Evolutionary conservation across 2,888 invertebrate genomes (phyloP), one percentile per base, ranked within the genome.

Genomic region (Ectemnius lituratus): DNA sequence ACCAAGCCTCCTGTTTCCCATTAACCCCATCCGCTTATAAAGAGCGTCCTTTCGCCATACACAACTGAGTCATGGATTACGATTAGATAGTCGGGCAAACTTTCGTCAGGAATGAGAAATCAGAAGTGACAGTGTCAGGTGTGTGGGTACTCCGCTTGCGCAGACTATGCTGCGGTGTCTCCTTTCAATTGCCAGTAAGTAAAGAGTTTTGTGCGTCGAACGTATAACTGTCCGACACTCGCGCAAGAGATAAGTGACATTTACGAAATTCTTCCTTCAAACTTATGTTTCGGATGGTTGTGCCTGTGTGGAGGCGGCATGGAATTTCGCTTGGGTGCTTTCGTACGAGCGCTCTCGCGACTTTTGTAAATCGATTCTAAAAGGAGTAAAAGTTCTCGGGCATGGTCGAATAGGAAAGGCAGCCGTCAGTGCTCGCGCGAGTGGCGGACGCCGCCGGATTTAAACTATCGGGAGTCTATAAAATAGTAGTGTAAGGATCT

Each of bases 191-290:
- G 37, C 37, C 37, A 37, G 63, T 62, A 62, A 47, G 27, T 49
- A 28, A 70, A 14, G 47, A 70, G 61, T 3, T 66, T 78, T 56
- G 67, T 61, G 79, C 79, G 61, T 62, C 57, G 14, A 76, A 60
- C 37, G 59, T 47, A 64, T 23, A 66, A 47, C 2, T 49, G 59
- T 6, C 63, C 49, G 67, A 49, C 60, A 62, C 60, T 63, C 28
- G 18, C 58, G 47, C 65, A 18, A 59, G 69, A 73, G 64, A 73
- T 62, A 57, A 47, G 14, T 23, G 16, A 18, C n/a, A 46, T 46
- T 8, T 37, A 46, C n/a, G 45, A 46, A 16, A 52, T 16, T 52
- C 52, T 4, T 52, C 52, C 1, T 52, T 14, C 16, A 52, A 52
- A 52, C 52, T 52, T 52, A 52, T 16, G 52, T 16, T 52, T 16